These are phyloP conservation scores for Hippopotamyrus pictus DNA, from an alignment of 2,797 vertebrate species.

Conservation along the genomic window DNA sequence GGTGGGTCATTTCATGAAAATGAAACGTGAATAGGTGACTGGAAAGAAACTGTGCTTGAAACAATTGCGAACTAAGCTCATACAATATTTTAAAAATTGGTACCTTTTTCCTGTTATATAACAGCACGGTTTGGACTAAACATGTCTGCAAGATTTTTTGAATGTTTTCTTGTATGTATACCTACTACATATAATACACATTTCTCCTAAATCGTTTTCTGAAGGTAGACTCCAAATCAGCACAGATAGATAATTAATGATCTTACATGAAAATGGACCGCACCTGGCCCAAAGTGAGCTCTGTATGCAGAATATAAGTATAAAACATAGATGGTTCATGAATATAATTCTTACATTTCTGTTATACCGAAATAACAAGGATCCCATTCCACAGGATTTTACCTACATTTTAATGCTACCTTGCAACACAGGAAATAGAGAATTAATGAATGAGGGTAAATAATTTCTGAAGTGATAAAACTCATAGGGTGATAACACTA, in stretches of 20 bases:
- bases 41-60: neutral
- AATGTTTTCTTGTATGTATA: neutral
- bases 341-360: neutral
- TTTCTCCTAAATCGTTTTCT: neutral
- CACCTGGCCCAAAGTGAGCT: neutral
- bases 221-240: neutral
- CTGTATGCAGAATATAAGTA: neutral
- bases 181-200: neutral
- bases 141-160: neutral
- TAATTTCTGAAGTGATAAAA: neutral
- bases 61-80: neutral
- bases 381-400: neutral
- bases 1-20: neutral
- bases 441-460: neutral
- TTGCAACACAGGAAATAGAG: neutral
- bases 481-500: neutral
- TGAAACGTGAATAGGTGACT: neutral
- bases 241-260: neutral
- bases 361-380: neutral
- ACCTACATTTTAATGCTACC: neutral
- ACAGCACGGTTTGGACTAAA: neutral
- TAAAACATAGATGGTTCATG: neutral
- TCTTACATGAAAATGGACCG: neutral
- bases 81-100: neutral
- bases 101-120: neutral